Conservation (phyloP, 2,888 invertebrate species). For the Drosophila lacicola region DNA sequence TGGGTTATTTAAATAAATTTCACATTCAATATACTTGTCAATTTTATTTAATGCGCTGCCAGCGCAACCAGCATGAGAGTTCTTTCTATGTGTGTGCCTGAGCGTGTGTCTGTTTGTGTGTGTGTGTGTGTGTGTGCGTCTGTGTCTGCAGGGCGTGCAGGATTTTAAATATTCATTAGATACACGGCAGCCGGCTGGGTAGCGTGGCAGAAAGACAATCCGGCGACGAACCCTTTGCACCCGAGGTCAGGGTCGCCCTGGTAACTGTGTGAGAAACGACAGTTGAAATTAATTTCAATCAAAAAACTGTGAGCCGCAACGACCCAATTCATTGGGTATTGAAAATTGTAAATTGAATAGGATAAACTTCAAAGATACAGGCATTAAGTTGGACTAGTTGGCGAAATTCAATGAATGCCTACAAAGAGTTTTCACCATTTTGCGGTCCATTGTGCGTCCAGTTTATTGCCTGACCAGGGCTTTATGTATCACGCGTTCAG, state of each 20-base stretch:
- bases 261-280: constrained; percentile 56
- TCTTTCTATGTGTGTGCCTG: constrained; percentile 9
- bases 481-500: constrained; percentile 55
- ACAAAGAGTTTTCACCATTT: constrained; percentile 29
- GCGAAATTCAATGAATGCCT: constrained; percentile 38
- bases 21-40: constrained; percentile 66
- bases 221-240: constrained; percentile 31
- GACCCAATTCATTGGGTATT: constrained; percentile 46
- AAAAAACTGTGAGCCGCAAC: constrained; percentile 59
- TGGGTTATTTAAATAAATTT: constrained; percentile 70
- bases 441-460: constrained; percentile 44
- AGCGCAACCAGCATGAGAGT: constrained; percentile 47
- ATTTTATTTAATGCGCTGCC: constrained; percentile 66
- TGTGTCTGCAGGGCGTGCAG: constrained; percentile 51
- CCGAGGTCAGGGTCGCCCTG: constrained; percentile 56
- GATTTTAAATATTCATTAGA: constrained; percentile 78
- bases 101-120: neutral
- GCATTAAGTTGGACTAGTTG: constrained; percentile 3
- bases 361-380: constrained; percentile 31
- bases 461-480: constrained; percentile 45
- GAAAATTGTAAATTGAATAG: constrained; percentile 63
- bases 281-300: constrained; percentile 81
- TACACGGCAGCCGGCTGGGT: constrained; percentile 44
- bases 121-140: constrained; percentile 15
- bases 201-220: constrained; percentile 43